These are phyloP conservation scores for Chrysolophus pictus DNA, from an alignment of 2,797 vertebrate species.

Conservation along the genomic window DNA sequence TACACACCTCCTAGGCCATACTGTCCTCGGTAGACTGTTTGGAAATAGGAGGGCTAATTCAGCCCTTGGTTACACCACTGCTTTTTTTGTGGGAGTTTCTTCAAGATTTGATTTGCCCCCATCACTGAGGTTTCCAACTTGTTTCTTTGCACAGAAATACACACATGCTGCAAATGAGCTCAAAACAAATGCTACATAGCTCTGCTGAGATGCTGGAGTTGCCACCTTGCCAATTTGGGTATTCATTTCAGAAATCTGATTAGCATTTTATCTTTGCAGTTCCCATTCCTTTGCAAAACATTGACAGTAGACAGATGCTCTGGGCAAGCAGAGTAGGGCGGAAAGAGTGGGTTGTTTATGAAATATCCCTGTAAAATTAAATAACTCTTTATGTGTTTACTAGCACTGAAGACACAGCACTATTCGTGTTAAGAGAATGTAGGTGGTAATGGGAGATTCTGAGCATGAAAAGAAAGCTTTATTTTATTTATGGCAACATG, in stretches of 20 bases:
- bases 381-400: neutral
- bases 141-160: neutral
- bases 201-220: neutral
- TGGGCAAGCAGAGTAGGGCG: neutral
- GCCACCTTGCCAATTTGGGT: neutral
- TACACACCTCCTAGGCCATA: neutral
- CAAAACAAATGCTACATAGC: neutral
- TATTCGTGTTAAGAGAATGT: neutral
- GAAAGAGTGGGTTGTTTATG: neutral
- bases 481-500: neutral
- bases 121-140: neutral
- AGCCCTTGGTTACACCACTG: neutral
- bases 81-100: neutral
- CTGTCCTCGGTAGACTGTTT: neutral
- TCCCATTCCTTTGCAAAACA: neutral
- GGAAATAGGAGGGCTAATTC: neutral
- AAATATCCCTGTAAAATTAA: neutral
- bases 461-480: neutral
- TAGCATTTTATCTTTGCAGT: neutral
- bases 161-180: fast-evolving
- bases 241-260: neutral
- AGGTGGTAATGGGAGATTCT: neutral
- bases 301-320: neutral
- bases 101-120: neutral
- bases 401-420: neutral